A percentile compares a stretch with the other conserved stretches of the same genome.
phyloP scores from a whole-genome alignment of 2,797 vertebrate genomes.

The Corythornis leucogaster region DNA sequence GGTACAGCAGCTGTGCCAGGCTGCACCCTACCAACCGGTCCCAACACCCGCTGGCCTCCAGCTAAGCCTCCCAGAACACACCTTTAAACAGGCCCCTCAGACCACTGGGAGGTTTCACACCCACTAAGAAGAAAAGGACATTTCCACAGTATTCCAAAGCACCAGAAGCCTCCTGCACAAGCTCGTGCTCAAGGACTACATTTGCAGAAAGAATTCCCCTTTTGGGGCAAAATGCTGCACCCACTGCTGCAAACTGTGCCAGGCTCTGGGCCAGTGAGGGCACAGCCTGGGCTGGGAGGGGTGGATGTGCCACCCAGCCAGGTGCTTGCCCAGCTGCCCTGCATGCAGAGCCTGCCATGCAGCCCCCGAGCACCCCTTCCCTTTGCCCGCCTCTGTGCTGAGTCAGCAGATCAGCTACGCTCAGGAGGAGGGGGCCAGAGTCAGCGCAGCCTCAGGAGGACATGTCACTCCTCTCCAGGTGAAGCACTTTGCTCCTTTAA shows the following conservation, averaged over 20 bases:
- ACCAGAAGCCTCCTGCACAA: background rate
- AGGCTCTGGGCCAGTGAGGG: background rate
- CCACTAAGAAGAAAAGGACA: rapidly evolving
- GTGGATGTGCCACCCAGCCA: background rate
- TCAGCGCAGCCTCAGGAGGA: background rate
- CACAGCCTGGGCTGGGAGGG: background rate
- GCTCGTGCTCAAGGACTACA: background rate
- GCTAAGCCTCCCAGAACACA: background rate
- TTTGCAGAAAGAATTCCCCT: background rate
- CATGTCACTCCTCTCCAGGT: background rate
- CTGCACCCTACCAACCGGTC: background rate
- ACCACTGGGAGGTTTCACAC: background rate
- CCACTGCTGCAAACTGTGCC: rapidly evolving
- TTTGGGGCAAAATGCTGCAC: background rate
- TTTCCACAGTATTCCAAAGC: background rate
- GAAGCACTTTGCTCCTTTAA: background rate
- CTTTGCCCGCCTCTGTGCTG: background rate
- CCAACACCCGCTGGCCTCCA: background rate
- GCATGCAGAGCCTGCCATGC: background rate
- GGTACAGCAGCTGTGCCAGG: background rate
- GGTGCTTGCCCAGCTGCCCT: background rate
- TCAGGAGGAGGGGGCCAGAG: background rate
- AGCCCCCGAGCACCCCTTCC: rapidly evolving
- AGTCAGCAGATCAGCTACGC: background rate
- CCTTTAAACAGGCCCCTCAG: too few species aligned